Percentiles rank a stretch among this genome's conserved stretches.
Evolutionary conservation across 2,888 invertebrate genomes (phyloP).

Genomic region (Lysandra bellargus): DNA sequence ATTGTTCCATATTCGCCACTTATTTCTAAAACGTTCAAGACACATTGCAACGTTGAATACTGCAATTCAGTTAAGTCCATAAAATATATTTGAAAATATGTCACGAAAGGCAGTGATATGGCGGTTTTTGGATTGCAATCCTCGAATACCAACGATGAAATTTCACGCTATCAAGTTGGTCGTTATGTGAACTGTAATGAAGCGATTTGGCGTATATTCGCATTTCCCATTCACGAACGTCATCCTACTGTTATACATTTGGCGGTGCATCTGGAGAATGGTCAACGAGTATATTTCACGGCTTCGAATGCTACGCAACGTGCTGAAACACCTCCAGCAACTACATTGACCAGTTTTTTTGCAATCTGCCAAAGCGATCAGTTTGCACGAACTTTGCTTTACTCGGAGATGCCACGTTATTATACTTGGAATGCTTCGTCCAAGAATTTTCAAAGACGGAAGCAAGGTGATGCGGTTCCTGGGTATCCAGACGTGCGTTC

Average conservation of each 20-base stretch:
- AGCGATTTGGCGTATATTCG: slow-evolving; percentile 42
- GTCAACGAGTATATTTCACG: slow-evolving; percentile 40
- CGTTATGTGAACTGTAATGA: slow-evolving; percentile 40
- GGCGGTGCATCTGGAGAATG: slow-evolving; percentile 41
- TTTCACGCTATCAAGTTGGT: slow-evolving; percentile 42
- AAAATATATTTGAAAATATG: slow-evolving; percentile 37
- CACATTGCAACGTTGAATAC: slow-evolving; percentile 44
- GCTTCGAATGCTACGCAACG: slow-evolving; percentile 5
- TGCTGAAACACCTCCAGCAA: slow-evolving; percentile 42
- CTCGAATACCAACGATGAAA: slow-evolving; percentile 40
- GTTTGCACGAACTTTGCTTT: slow-evolving; percentile 40
- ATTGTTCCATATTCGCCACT: slow-evolving; percentile 46
- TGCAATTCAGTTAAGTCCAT: slow-evolving; percentile 36
- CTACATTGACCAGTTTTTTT: slow-evolving; percentile 42
- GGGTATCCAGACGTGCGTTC: slow-evolving; percentile 36
- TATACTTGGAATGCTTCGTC: slow-evolving; percentile 39
- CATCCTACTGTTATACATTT: slow-evolving; percentile 47
- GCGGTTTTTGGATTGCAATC: slow-evolving; percentile 39
- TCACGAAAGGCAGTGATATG: slow-evolving; percentile 40
- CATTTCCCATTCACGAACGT: slow-evolving; percentile 46
- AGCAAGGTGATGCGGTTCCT: slow-evolving; percentile 36
- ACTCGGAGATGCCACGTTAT: slow-evolving; percentile 40
- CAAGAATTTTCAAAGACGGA: slow-evolving; percentile 38
- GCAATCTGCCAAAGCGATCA: slow-evolving; percentile 38
- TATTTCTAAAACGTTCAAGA: slow-evolving; percentile 44